These are phyloP conservation scores for Alcis repandata DNA, from an alignment of 2,888 invertebrate species.

Conservation along the genomic window DNA sequence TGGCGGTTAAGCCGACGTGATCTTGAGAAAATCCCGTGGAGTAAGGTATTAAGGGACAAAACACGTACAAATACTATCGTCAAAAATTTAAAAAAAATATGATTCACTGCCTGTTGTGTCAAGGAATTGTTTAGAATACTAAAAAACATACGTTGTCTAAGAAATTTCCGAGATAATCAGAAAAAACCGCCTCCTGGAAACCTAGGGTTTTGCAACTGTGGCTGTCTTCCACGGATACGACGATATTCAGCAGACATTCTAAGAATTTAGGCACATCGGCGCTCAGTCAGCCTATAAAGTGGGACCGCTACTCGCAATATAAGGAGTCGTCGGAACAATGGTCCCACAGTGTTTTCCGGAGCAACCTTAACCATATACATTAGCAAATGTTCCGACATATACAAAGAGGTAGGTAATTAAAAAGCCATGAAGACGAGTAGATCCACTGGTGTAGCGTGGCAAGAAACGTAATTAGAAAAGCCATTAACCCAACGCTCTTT, in stretches of 20 bases:
- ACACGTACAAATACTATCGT: too few species aligned
- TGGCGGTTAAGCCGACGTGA: too few species aligned
- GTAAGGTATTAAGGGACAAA: too few species aligned
- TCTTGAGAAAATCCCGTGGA: too few species aligned
- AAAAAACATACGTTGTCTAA: too few species aligned
- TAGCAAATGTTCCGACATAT: slow-evolving; percentile 77
- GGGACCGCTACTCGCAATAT: slow-evolving; percentile 79
- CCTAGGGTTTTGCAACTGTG: too few species aligned
- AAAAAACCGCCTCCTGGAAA: too few species aligned
- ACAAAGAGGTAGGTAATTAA: slow-evolving; percentile 79
- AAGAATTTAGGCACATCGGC: slow-evolving; percentile 74
- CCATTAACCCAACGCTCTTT: slow-evolving; percentile 55
- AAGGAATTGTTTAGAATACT: too few species aligned
- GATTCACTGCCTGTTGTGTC: too few species aligned
- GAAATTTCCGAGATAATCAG: too few species aligned
- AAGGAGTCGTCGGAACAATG: slow-evolving; percentile 78
- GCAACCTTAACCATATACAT: slow-evolving; percentile 72
- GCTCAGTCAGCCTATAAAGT: slow-evolving; percentile 69
- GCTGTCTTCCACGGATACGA: too few species aligned
- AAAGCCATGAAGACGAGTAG: slow-evolving; percentile 72
- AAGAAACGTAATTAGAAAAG: slow-evolving; percentile 65
- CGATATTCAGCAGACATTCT: slow-evolving; percentile 78
- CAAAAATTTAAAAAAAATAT: too few species aligned
- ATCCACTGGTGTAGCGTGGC: slow-evolving; percentile 49
- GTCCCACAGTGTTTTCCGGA: slow-evolving; percentile 74